A percentile compares a stretch with the other conserved stretches of the same genome.
Conservation (phyloP, 2,888 invertebrate genomes). For the Aphidoletes aphidimyza region DNA sequence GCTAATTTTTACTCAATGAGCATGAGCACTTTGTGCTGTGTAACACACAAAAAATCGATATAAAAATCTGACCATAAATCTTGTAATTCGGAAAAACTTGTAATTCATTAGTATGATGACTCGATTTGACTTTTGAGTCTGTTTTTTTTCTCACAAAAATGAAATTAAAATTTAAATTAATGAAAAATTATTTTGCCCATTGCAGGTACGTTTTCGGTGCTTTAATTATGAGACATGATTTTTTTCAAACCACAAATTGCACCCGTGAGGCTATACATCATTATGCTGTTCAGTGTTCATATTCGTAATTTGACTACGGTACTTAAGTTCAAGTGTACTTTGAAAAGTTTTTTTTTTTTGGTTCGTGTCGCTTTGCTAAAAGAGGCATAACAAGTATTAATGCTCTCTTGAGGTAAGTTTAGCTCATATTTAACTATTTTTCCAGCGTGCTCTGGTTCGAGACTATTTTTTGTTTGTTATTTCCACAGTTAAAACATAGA, state of each 20-base stretch:
- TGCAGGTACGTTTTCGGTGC: constrained; percentile 20
- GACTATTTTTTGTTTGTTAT: neutral
- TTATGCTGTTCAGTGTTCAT: constrained; percentile 46
- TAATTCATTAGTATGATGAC: neutral
- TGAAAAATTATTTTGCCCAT: constrained; percentile 11
- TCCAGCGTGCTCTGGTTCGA: neutral
- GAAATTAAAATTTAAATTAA: constrained; percentile 35
- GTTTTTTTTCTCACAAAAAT: neutral
- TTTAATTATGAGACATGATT: constrained; percentile 14
- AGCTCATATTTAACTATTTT: neutral
- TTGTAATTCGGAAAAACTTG: constrained; percentile 20
- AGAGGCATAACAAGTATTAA: constrained; percentile 51
- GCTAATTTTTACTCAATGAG: neutral
- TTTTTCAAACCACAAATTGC: constrained; percentile 6
- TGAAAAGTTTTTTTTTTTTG: neutral
- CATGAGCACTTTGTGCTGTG: neutral
- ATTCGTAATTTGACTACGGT: neutral
- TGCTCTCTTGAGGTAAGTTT: constrained; percentile 51
- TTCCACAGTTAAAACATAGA: neutral
- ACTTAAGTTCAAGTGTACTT: constrained; percentile 17
- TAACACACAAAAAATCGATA: neutral
- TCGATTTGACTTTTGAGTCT: neutral
- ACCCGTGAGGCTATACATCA: constrained; percentile 14
- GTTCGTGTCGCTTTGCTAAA: neutral
- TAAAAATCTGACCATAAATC: neutral